Conservation (phyloP, 1,140 invertebrate species). For the Phocides pigmalion region DNA sequence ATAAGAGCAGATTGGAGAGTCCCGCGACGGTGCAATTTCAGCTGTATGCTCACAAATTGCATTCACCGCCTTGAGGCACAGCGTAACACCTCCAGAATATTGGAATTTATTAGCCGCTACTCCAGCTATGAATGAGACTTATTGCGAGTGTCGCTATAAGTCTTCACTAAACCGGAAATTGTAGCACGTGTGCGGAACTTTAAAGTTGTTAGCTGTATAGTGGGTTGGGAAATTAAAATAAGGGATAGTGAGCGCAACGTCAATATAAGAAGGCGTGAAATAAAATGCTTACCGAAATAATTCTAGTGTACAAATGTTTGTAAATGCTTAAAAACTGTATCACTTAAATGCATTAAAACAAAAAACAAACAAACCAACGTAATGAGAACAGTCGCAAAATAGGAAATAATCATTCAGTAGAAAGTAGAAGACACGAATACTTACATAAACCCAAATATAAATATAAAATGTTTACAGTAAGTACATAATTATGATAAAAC, state of each 20-base stretch:
- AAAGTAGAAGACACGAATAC: no score
- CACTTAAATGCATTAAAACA: no score
- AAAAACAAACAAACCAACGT: no score
- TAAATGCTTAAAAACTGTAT: no score
- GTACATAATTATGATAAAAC: no score
- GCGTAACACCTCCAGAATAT: constrained; percentile 51
- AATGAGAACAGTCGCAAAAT: no score
- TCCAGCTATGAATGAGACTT: constrained; percentile 29
- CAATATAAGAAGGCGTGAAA: no score
- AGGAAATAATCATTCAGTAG: no score
- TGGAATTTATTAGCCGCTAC: constrained; percentile 52
- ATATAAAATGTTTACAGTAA: no score
- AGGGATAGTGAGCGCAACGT: background rate
- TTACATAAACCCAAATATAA: no score
- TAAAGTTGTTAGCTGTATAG: background rate
- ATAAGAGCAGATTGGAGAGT: constrained; percentile 48
- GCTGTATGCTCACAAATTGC: constrained; percentile 59
- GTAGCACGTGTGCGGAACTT: background rate
- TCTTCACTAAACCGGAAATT: constrained; percentile 17
- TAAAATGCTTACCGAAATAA: background rate
- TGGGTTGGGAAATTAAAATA: background rate
- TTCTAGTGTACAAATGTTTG: no score
- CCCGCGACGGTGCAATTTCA: constrained; percentile 47
- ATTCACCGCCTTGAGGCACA: constrained; percentile 49
- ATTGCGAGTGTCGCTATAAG: constrained; percentile 24